Conservation (phyloP, 2,113 vertebrate genomes). For the Nannospalax galili region DNA sequence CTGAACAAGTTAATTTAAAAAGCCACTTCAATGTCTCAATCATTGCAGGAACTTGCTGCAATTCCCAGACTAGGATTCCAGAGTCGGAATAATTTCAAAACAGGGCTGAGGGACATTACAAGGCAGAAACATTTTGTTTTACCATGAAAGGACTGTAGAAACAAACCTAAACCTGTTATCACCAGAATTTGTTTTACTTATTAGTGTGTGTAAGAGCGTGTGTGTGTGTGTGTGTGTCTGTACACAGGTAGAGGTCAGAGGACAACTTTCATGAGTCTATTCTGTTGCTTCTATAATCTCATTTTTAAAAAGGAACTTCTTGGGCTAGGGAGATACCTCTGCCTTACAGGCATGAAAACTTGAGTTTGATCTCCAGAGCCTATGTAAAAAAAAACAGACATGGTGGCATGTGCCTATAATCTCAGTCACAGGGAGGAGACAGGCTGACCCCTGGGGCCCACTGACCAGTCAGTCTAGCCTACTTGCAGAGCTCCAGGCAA, state of each 20-base stretch:
- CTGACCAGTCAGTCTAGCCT: neutral
- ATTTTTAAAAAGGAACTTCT: neutral
- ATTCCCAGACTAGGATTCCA: neutral
- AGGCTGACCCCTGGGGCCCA: neutral
- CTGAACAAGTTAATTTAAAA: neutral
- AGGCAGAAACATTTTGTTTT: neutral
- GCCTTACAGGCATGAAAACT: neutral
- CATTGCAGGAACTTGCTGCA: neutral
- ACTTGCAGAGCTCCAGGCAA: neutral
- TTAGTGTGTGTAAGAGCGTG: no score
- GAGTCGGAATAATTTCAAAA: slow-evolving; percentile 15
- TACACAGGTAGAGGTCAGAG: neutral
- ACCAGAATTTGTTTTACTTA: neutral
- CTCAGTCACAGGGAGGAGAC: neutral
- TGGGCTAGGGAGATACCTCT: neutral
- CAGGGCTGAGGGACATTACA: neutral
- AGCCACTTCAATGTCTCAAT: neutral
- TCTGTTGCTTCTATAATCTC: neutral
- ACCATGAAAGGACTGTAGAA: neutral
- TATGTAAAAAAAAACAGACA: neutral
- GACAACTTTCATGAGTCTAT: neutral
- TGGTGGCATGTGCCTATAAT: neutral
- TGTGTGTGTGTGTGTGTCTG: no score
- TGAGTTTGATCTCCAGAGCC: neutral
- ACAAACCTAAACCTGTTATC: neutral